Conservation (phyloP, 1,140 invertebrate species). For the Meloidogyne chitwoodi region DNA sequence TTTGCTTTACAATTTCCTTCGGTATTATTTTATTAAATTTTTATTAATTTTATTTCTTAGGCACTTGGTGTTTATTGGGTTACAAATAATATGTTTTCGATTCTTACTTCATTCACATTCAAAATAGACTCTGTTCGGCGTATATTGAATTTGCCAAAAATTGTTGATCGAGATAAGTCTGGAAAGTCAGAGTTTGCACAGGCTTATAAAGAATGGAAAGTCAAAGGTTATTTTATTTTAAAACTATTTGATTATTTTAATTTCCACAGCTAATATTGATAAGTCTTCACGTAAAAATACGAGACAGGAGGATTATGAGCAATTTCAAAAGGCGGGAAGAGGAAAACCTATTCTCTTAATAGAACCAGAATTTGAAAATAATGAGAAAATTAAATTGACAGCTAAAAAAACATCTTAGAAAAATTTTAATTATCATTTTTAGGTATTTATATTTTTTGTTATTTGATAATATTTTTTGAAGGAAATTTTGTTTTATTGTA, state of each 20-base stretch:
- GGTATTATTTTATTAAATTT: slow-evolving; percentile 62
- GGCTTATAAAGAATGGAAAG: background rate
- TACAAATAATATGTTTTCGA: slow-evolving; percentile 79
- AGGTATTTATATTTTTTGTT: background rate
- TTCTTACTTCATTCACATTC: slow-evolving; percentile 70
- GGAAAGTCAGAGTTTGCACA: background rate
- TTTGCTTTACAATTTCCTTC: slow-evolving; percentile 82
- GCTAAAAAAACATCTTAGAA: background rate
- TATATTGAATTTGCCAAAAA: background rate
- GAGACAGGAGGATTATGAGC: background rate
- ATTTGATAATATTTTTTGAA: background rate
- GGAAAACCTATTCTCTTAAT: background rate
- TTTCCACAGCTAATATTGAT: background rate
- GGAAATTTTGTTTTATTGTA: background rate
- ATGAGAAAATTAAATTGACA: background rate
- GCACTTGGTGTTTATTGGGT: slow-evolving; percentile 85
- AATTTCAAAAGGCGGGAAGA: background rate
- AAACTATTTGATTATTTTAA: background rate
- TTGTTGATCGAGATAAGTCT: background rate
- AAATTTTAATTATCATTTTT: background rate
- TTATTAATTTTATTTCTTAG: slow-evolving; percentile 60
- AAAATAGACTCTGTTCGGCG: background rate
- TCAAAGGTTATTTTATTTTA: background rate
- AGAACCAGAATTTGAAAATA: background rate
- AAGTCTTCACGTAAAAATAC: background rate